Conservation (phyloP, 2,797 vertebrate genomes). For the Acanthopagrus latus region DNA sequence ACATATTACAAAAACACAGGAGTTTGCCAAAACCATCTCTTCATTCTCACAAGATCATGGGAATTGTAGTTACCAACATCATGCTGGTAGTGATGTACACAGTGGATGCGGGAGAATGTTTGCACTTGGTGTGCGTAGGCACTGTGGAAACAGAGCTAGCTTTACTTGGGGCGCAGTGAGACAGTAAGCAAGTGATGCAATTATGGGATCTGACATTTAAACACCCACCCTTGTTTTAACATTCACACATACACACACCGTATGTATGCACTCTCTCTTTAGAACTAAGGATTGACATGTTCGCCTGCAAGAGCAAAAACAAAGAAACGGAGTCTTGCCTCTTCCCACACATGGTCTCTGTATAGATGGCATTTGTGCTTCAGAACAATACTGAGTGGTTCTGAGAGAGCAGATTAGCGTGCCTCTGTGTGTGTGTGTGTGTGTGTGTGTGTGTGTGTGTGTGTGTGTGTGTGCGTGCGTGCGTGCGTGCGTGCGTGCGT, state of each 20-base stretch:
- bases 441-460: not conserved
- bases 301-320: conserved; percentile 58
- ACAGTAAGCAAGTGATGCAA: conserved; percentile 70
- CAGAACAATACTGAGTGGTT: conserved; percentile 59
- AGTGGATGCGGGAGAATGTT: conserved; percentile 29
- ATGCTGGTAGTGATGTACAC: conserved; percentile 19
- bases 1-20: not conserved
- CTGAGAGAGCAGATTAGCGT: conserved; percentile 65
- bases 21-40: conserved; percentile 4
- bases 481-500: conserved; percentile 22
- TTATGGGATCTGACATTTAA: conserved; percentile 76
- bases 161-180: conserved; percentile 48
- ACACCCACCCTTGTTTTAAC: conserved; percentile 65
- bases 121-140: conserved; percentile 50
- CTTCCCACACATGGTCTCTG: conserved; percentile 64
- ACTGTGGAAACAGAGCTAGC: conserved; percentile 38
- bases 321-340: conserved; percentile 59
- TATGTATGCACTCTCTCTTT: conserved; percentile 40
- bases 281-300: conserved; percentile 61
- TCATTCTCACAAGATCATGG: conserved; percentile 18
- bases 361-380: conserved; percentile 61
- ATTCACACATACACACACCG: conserved; percentile 42
- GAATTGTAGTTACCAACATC: conserved; percentile 21
- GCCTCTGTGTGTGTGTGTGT: conserved; percentile 11
- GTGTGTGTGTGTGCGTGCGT: conserved; percentile 24